A percentile compares a stretch with the other conserved stretches of the same genome.
phyloP scores from a whole-genome alignment of 2,888 invertebrate species.

The Podotricha telesiphe region DNA sequence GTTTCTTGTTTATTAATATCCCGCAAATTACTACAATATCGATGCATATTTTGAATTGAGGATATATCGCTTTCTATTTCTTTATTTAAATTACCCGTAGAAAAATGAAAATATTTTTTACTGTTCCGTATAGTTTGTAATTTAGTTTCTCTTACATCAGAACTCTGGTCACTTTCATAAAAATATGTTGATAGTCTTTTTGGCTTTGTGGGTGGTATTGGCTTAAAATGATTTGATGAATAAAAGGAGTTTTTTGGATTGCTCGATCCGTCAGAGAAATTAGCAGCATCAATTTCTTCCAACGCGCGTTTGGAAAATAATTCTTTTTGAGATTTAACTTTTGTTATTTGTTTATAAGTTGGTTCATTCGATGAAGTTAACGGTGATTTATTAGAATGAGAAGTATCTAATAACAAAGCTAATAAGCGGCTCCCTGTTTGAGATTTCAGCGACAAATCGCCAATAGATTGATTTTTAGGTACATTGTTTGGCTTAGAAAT shows the following conservation, averaged over 20 bases:
- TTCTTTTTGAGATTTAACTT: conserved; percentile 43
- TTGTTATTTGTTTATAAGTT: conserved; percentile 51
- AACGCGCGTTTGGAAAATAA: conserved; percentile 36
- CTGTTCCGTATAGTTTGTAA: conserved; percentile 68
- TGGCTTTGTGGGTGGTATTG: conserved; percentile 72
- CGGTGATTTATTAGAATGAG: conserved; percentile 63
- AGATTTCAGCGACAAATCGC: conserved; percentile 65
- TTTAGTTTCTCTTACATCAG: conserved; percentile 70
- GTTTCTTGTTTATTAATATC: conserved; percentile 53
- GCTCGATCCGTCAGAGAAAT: conserved; percentile 45
- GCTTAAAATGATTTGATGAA: conserved; percentile 56
- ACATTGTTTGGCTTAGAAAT: not conserved
- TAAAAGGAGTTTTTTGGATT: conserved; percentile 17
- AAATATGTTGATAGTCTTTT: conserved; percentile 67
- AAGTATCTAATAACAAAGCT: conserved; percentile 85
- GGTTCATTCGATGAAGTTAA: conserved; percentile 52
- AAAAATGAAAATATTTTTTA: conserved; percentile 72
- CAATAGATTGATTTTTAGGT: not conserved
- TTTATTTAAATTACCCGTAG: conserved; percentile 75
- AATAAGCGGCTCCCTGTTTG: conserved; percentile 84
- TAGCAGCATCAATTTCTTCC: conserved; percentile 40
- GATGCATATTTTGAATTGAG: conserved; percentile 77
- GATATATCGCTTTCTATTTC: conserved; percentile 78
- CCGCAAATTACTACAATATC: conserved; percentile 62
- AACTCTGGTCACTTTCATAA: conserved; percentile 77